These are phyloP conservation scores for Coracopsis vasa DNA, from an alignment of 2,113 vertebrate genomes.

Conservation along the genomic window DNA sequence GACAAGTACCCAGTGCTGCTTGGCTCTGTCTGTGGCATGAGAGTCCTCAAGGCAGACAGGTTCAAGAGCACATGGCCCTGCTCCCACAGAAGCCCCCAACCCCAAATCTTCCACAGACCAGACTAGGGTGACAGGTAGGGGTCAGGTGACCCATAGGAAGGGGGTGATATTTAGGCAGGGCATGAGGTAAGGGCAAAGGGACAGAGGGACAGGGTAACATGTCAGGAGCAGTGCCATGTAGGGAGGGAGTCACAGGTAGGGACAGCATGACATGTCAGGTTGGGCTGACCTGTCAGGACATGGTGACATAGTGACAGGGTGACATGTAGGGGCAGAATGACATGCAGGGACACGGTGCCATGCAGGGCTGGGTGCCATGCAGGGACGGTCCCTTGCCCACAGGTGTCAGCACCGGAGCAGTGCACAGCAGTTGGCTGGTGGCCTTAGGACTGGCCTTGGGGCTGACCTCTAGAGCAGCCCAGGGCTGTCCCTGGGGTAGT, in stretches of 20 bases:
- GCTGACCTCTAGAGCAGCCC: rapidly evolving
- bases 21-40: neutral
- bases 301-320: neutral
- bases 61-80: neutral
- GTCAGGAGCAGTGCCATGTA: neutral
- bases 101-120: rapidly evolving
- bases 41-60: neutral
- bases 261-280: neutral
- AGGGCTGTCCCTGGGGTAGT: rapidly evolving
- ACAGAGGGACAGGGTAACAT: neutral
- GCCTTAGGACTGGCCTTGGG: neutral
- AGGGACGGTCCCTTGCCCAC: neutral
- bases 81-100: neutral
- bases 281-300: neutral
- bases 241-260: neutral
- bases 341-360: neutral
- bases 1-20: neutral
- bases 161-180: too few species aligned
- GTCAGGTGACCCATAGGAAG: neutral
- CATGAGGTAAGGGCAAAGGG: neutral
- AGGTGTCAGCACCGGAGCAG: neutral
- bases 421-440: neutral
- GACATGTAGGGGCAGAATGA: neutral
- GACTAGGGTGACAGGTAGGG: neutral
- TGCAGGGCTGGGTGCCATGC: neutral